Evolutionary conservation across 35 echinoderm and acorn worm species (phyloP).

Genomic region (Apostichopus californicus): DNA sequence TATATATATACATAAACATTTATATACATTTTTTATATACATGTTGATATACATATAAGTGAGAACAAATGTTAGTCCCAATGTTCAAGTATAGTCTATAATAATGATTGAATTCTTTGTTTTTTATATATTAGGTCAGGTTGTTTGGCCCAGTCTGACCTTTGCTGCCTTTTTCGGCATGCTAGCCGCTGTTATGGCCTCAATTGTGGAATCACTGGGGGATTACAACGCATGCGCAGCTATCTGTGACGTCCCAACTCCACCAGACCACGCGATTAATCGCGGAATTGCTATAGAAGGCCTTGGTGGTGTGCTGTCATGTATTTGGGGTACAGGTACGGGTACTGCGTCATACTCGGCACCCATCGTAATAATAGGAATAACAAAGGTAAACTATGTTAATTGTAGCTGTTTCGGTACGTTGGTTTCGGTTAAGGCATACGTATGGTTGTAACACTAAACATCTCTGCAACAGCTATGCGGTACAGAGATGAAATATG

Average conservation of each 20-base stretch:
- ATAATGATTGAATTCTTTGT: neutral
- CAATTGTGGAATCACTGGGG: slow-evolving; percentile 62
- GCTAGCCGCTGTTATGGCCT: slow-evolving; percentile 51
- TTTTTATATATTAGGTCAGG: neutral
- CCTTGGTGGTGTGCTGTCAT: slow-evolving; percentile 46
- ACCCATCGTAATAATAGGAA: slow-evolving; percentile 49
- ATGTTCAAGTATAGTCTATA: too few relatives aligned
- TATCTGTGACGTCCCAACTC: slow-evolving; percentile 57
- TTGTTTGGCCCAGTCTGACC: neutral
- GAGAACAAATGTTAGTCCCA: too few relatives aligned
- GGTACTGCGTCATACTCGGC: slow-evolving; percentile 52
- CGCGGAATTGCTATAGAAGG: slow-evolving; percentile 70
- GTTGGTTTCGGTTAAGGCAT: too few relatives aligned
- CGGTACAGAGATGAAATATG: too few relatives aligned
- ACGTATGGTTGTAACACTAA: too few relatives aligned
- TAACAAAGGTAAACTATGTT: slow-evolving; percentile 49
- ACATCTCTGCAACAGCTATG: too few relatives aligned
- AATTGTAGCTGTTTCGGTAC: too few relatives aligned
- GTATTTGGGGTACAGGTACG: slow-evolving; percentile 52
- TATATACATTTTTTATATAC: too few relatives aligned
- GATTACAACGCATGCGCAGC: slow-evolving; percentile 70
- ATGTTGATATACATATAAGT: too few relatives aligned
- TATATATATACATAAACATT: too few relatives aligned
- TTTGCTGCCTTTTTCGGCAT: slow-evolving; percentile 45
- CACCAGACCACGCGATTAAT: slow-evolving; percentile 64